Conservation (phyloP, 2,888 invertebrate species). For the Yponomeuta plumbellus region DNA sequence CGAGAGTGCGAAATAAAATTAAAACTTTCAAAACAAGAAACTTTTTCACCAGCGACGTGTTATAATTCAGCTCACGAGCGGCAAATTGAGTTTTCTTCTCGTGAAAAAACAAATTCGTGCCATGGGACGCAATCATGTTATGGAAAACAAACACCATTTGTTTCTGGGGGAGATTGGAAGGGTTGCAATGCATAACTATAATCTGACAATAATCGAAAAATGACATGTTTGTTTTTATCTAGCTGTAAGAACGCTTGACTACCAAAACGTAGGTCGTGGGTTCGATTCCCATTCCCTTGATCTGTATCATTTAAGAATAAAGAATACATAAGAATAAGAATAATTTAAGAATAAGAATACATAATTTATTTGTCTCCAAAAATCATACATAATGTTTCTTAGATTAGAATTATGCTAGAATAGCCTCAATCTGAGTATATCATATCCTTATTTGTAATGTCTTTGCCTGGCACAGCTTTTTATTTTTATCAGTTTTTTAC, state of each 20-base stretch:
- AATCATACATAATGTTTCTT: no score
- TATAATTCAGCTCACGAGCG: conserved; percentile 4
- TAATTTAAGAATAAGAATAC: no score
- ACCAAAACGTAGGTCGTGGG: background rate
- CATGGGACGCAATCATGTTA: conserved; percentile 5
- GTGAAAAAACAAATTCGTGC: conserved; percentile 5
- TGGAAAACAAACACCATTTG: conserved; percentile 13
- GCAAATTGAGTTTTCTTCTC: background rate
- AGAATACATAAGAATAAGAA: no score
- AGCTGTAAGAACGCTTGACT: no score
- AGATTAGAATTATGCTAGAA: no score
- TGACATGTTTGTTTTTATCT: background rate
- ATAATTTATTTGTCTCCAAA: no score
- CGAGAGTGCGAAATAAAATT: background rate
- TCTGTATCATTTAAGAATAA: no score
- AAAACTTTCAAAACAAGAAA: background rate
- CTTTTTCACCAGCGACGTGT: conserved; percentile 9
- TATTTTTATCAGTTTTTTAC: no score
- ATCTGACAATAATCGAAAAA: background rate
- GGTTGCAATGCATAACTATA: background rate
- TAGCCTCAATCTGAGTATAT: no score
- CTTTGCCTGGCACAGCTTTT: no score
- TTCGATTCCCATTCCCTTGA: no score
- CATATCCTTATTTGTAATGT: no score
- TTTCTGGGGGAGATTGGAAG: conserved; percentile 14